Evolutionary conservation across 2,888 invertebrate species (phyloP), one percentile per base, ranked within the genome.

Genomic region (Gymnocheta viridis): DNA sequence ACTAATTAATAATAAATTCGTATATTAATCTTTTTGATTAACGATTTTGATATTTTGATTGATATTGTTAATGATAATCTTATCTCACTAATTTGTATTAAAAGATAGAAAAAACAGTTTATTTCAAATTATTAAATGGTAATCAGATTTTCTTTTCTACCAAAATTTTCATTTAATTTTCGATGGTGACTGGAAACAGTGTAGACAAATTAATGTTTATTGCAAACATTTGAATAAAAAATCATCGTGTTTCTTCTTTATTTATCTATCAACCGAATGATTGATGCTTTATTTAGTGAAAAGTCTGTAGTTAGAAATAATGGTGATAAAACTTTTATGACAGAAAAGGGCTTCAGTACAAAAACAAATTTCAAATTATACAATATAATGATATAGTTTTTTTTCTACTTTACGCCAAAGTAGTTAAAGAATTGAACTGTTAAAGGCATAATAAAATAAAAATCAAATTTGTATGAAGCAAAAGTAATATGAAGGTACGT

Each of bases 261-360:
- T 41, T 19, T 64, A 51, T 29, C 19, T 44, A 74, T 44, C 64
- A 67, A 66, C 24, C 41, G n/a, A 47, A 64, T 76, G 82, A 82
- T 76, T 76, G 82, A 82, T 76, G 62, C 47, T 64, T 70, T 70
- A 62, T 69, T 69, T 51, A 17, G 29, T 41, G 38, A 51, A 32
- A 62, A 35, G 38, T 32, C 24, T 38, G 29, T 41, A 12, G 35
- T 7, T 17, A 0, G 2, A 38, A 62, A 17, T n/a, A 32, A 72
- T 64, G 51, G 4, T 64, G 44, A 67, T 66, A 51, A 44, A 69
- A 69, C 22, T 54, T 76, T 69, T 81, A 74, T 54, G 74, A 69
- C 62, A 74, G 73, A 14, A 24, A 58, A 41, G 38, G 62, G 22
- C 38, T 73, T 60, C 60, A n/a, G 27, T 24, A 67, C 24, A 17